phyloP scores from a whole-genome alignment of 2,113 vertebrate species.

The Xiphias gladius region DNA sequence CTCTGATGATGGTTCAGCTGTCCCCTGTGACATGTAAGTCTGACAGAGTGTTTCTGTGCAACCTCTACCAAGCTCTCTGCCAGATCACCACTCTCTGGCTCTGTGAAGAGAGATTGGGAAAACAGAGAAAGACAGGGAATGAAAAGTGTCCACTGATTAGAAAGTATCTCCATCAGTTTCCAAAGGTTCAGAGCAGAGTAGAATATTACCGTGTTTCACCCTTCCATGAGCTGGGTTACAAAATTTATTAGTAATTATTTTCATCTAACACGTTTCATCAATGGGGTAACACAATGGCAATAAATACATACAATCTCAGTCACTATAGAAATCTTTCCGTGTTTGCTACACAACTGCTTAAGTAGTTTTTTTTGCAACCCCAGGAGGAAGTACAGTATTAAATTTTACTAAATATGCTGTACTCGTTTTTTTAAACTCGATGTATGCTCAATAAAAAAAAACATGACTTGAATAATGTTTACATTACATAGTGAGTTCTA shows the following conservation, averaged over 20 bases:
- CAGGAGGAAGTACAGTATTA: not conserved
- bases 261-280: not conserved
- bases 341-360: not conserved
- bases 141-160: conserved; percentile 50
- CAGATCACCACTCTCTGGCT: conserved; percentile 69
- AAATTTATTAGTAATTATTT: conserved; percentile 16
- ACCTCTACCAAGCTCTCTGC: conserved; percentile 74
- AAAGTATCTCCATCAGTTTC: conserved; percentile 30
- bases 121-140: conserved; percentile 31
- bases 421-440: not conserved
- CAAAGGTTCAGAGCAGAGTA: conserved; percentile 25
- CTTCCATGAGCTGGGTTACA: conserved; percentile 11
- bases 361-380: not conserved
- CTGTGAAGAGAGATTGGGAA: conserved; percentile 63
- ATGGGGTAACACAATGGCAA: not conserved
- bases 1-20: conserved; percentile 68
- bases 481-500: not conserved
- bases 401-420: not conserved
- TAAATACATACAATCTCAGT: not conserved
- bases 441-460: not conserved
- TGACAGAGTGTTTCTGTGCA: conserved; percentile 77
- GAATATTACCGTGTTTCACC: conserved; percentile 17
- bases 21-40: conserved; percentile 73
- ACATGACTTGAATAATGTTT: not conserved
- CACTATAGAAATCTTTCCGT: not conserved